A percentile compares a stretch with the other conserved stretches of the same genome.
These are phyloP conservation scores for Parnassius orleans DNA, from an alignment of 2,888 invertebrate species.

Conservation along the genomic window DNA sequence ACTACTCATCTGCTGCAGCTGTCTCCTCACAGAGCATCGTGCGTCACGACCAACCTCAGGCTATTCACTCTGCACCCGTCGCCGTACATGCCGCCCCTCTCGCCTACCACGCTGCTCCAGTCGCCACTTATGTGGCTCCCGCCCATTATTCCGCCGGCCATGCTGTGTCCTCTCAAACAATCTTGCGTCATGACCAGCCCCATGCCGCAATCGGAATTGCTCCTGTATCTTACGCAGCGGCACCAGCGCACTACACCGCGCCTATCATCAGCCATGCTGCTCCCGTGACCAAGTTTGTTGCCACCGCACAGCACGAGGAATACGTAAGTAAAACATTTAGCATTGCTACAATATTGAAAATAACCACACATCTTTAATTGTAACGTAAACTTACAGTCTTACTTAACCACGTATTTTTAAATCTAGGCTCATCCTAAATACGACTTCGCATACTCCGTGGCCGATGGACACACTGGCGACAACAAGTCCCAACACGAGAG, in stretches of 20 bases:
- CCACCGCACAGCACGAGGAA: constrained; percentile 38
- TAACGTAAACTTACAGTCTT: no score
- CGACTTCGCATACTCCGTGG: no score
- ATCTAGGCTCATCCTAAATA: no score
- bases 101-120: constrained; percentile 43
- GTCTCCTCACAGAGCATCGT: constrained; percentile 57
- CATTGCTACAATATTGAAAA: no score
- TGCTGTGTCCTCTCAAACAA: constrained; percentile 50
- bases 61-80: constrained; percentile 8
- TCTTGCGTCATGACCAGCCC: constrained; percentile 51
- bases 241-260: constrained; percentile 39
- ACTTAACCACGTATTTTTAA: no score
- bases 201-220: constrained; percentile 44
- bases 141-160: constrained; percentile 42
- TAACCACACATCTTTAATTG: no score
- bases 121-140: constrained; percentile 37
- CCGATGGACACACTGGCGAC: no score
- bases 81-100: constrained; percentile 31
- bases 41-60: constrained; percentile 47
- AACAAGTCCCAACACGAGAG: no score
- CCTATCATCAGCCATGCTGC: constrained; percentile 41
- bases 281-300: constrained; percentile 41
- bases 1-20: constrained; percentile 35
- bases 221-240: constrained; percentile 38
- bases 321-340: constrained; percentile 3